These are phyloP conservation scores for Smutsia gigantea DNA, from an alignment of 2,797 vertebrate species.

Conservation along the genomic window DNA sequence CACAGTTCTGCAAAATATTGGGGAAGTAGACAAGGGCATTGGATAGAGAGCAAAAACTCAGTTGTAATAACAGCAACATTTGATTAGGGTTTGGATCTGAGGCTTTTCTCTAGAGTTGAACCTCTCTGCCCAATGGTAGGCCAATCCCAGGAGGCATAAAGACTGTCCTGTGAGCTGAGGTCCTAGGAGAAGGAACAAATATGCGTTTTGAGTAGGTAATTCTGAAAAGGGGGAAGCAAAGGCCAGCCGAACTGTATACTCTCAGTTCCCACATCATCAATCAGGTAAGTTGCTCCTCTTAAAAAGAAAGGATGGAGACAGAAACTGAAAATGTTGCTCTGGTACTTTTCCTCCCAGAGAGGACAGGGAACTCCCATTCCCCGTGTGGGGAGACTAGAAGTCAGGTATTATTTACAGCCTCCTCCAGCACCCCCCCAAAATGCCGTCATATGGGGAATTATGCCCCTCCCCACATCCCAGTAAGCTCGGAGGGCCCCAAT, in stretches of 20 bases:
- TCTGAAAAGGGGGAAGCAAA: not conserved
- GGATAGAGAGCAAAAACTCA: not conserved
- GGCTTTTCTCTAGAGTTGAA: not conserved
- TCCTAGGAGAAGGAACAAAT: not conserved
- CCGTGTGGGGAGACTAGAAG: not conserved
- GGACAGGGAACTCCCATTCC: not conserved
- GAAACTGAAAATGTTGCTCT: not conserved
- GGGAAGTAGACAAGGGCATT: not conserved
- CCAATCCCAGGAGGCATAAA: not conserved
- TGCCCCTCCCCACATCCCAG: accelerated
- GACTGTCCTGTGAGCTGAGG: not conserved
- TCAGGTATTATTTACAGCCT: not conserved
- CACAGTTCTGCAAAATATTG: not conserved
- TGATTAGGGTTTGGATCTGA: not conserved
- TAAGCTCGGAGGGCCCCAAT: not conserved
- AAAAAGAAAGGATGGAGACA: not conserved
- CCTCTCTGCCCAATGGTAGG: not conserved
- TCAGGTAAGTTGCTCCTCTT: not conserved
- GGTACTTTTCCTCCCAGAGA: not conserved
- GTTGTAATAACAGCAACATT: not conserved
- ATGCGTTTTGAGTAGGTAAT: not conserved
- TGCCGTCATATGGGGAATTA: not conserved
- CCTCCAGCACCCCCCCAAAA: no score
- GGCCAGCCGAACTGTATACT: not conserved
- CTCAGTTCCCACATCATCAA: not conserved